Evolutionary conservation across 2,888 invertebrate species (phyloP), one percentile per base, ranked within the genome.

Genomic region (Chromoteleia sp.): DNA sequence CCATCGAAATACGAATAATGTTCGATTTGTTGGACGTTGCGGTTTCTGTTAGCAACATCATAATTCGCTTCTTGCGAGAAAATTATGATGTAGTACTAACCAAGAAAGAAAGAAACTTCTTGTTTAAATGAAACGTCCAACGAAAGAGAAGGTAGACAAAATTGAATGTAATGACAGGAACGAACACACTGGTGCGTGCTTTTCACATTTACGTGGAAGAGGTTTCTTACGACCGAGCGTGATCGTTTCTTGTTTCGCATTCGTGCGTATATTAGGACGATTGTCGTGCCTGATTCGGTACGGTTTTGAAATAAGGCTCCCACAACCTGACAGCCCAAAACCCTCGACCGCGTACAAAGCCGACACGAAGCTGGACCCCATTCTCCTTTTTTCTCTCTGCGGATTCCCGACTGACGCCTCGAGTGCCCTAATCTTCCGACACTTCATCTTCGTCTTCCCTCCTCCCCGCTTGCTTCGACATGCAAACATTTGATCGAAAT

Each of bases 251-350:
- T 50, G 67, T 36, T 54, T 76, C 36, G 41, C 58, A 54, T 67
- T 67, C 58, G 61, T 74, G 59, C 58, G 67, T 65, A 77, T 89
- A 90, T 89, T 88, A 87, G 87, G 87, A 87, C 87, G 86, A 89
- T 91, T 87, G 88, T 88, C 89, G 87, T 90, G 88, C 86, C 88
- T 86, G 87, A 89, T 89, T 89, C 84, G 88, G 86, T 83, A 87
- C 87, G 88, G 87, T 88, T 86, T 86, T 85, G 87, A 87, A 89
- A 89, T 87, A 87, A 88, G 87, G 87, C 87, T 87, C 87, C 88
- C 86, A 86, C 85, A 86, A 86, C 84, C 89, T 87, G 85, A 88
- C 87, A 88, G 86, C 88, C 86, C 84, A 77, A 56, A 61, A 80
- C 83, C 61, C 82, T 74, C 73, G 79, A 58, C 68, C 67, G 77